Conservation (phyloP, 2,113 vertebrate species). For the Panthera tigris region DNA sequence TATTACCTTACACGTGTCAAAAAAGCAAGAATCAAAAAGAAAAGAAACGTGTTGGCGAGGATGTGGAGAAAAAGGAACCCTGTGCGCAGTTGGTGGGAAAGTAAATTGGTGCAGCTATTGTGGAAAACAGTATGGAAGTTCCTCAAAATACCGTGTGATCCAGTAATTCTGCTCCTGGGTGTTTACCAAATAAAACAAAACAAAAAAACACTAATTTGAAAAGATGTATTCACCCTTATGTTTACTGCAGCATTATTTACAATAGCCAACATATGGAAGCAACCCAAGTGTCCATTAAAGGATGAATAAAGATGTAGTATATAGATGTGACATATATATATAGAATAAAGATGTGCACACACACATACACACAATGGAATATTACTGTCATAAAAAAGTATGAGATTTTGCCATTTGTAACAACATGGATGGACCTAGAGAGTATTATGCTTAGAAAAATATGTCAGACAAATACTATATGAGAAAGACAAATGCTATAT, state of each 20-base stretch:
- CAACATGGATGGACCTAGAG: background rate
- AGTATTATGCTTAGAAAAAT: background rate
- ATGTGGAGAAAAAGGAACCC: background rate
- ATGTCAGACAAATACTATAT: background rate
- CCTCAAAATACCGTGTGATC: background rate
- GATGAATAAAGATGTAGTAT: background rate
- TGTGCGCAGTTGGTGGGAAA: background rate
- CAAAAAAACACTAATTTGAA: background rate
- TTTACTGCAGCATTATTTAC: background rate
- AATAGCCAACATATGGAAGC: background rate
- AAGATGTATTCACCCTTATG: background rate
- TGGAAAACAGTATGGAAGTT: background rate
- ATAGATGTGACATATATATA: background rate
- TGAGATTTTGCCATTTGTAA: background rate
- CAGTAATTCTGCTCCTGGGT: background rate
- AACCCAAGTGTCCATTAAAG: background rate
- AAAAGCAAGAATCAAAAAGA: background rate
- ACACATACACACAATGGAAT: background rate
- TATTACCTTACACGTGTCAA: background rate
- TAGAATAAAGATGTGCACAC: background rate
- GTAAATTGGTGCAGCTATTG: background rate
- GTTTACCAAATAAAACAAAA: background rate
- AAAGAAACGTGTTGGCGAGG: background rate
- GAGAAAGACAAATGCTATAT: background rate
- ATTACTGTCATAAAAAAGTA: background rate